Conservation (phyloP, 2,797 vertebrate species). For the Notolabrus celidotus region DNA sequence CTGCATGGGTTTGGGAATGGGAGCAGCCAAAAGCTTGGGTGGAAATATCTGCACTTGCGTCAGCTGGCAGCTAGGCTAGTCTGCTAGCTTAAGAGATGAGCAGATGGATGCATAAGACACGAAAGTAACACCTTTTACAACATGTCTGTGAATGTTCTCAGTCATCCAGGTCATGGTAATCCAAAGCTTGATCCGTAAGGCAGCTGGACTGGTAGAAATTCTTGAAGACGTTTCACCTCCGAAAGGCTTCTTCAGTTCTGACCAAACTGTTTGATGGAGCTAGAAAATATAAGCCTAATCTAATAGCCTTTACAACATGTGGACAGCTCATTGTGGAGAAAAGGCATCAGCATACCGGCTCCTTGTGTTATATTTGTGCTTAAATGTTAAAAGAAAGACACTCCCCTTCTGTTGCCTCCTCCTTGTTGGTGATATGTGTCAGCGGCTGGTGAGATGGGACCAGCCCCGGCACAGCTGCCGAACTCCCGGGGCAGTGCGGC, state of each 20-base stretch:
- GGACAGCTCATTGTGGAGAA: rapidly evolving
- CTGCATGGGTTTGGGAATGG: conserved; percentile 60
- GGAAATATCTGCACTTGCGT: conserved; percentile 84
- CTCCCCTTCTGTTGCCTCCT: neutral
- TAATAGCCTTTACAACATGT: too few relatives aligned
- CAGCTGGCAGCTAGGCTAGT: conserved; percentile 73
- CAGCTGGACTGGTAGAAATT: too few relatives aligned
- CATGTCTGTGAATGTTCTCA: too few relatives aligned
- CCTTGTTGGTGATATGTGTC: conserved; percentile 23
- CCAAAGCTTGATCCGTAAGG: too few relatives aligned
- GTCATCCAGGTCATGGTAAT: too few relatives aligned
- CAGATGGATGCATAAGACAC: conserved; percentile 24
- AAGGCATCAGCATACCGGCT: rapidly evolving
- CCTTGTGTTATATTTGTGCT: neutral
- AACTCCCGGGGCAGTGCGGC: conserved; percentile 32
- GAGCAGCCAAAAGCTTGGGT: conserved; percentile 68
- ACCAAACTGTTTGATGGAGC: too few relatives aligned
- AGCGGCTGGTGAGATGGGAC: conserved; percentile 38
- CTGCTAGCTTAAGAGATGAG: conserved; percentile 24
- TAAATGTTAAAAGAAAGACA: neutral
- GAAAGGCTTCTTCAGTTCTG: too few relatives aligned
- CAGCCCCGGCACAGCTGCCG: conserved; percentile 56
- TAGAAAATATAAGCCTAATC: too few relatives aligned
- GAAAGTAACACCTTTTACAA: neutral
- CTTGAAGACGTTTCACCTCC: too few relatives aligned